Evolutionary conservation across 2,888 invertebrate genomes (phyloP).

Genomic region (Volucella zonaria): DNA sequence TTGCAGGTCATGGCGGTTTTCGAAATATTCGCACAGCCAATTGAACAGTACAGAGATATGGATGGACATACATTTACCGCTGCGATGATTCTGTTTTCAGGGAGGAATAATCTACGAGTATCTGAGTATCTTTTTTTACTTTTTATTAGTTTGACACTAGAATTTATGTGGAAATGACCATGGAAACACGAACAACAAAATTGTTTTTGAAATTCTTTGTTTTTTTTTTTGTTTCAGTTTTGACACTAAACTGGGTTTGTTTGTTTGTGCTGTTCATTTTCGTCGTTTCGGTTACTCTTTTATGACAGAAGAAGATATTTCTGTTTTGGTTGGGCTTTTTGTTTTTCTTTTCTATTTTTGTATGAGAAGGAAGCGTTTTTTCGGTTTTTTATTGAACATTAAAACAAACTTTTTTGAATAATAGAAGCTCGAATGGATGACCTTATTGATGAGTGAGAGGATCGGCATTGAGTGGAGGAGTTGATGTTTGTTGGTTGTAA

Average conservation of each 20-base stretch:
- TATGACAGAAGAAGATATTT: conserved; percentile 12
- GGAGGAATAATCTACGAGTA: not conserved
- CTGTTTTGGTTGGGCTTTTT: not conserved
- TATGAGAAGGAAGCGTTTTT: too few species aligned
- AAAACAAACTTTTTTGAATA: not conserved
- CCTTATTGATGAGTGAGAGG: not conserved
- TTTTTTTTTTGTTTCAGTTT: not conserved
- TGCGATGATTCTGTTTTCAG: too few species aligned
- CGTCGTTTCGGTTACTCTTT: not conserved
- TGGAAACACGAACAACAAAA: conserved; percentile 18
- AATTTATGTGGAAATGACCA: conserved; percentile 52
- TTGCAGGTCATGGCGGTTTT: conserved; percentile 2
- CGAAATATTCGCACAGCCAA: conserved; percentile 30
- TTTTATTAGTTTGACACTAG: conserved; percentile 54
- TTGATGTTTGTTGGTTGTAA: not conserved
- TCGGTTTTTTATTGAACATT: not conserved
- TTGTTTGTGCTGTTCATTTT: conserved; percentile 12
- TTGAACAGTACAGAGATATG: conserved; percentile 3
- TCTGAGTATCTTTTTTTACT: conserved; percentile 2
- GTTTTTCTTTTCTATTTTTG: too few species aligned
- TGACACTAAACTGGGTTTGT: conserved; percentile 9
- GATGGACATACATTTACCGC: not conserved
- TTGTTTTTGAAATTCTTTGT: not conserved
- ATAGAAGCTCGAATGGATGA: not conserved
- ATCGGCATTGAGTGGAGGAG: not conserved